Evolutionary conservation across 30 jellyfish, hydroid and myxozoan species (phyloP).

Genomic region (Morbakka virulenta): DNA sequence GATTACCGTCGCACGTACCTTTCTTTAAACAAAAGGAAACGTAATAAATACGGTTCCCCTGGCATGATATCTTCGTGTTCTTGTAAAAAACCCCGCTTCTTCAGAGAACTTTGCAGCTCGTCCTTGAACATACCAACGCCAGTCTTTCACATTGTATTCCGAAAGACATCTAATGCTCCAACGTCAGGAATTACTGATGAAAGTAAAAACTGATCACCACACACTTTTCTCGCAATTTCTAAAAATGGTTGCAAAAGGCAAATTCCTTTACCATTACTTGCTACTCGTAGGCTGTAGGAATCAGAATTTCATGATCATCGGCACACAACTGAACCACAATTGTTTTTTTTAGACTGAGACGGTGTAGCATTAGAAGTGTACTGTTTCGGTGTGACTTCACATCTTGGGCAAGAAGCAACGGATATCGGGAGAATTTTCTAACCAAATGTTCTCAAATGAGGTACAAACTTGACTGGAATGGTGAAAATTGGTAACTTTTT

Average conservation of each 20-base stretch:
- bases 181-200: neutral
- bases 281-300: neutral
- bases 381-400: no score
- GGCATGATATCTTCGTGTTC: neutral
- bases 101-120: neutral
- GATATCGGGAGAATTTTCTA: constrained; percentile 51
- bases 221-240: neutral
- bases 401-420: no score
- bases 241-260: neutral
- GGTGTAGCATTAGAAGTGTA: neutral
- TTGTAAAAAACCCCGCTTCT: neutral
- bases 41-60: constrained; percentile 14
- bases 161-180: neutral
- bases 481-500: constrained; percentile 60
- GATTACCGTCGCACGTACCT: constrained; percentile 39
- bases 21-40: constrained; percentile 57
- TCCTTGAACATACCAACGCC: neutral
- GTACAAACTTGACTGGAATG: no score
- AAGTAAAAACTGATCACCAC: no score
- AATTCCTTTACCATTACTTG: neutral
- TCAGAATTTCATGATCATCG: neutral
- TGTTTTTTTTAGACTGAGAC: neutral
- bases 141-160: neutral
- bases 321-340: neutral
- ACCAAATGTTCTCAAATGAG: no score